Conservation (phyloP, 1,140 invertebrate species). For the Laupala kohalensis region DNA sequence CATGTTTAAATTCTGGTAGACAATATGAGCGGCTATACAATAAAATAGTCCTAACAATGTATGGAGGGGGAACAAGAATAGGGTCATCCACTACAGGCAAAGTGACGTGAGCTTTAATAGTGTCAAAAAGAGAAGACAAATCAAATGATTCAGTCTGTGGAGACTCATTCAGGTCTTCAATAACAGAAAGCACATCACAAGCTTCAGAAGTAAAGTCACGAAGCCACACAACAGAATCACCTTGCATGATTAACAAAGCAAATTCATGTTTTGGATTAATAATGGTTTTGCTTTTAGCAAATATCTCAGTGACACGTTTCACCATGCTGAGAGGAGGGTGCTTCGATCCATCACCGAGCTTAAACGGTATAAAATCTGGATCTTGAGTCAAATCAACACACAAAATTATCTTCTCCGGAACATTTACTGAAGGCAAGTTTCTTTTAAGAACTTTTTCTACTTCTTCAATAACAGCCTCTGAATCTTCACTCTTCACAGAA, state of each 20-base stretch:
- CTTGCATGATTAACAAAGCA: conserved; percentile 45
- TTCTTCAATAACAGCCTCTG: background rate
- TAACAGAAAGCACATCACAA: conserved; percentile 37
- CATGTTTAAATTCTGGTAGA: conserved; percentile 35
- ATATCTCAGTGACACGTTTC: conserved; percentile 47
- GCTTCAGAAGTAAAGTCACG: conserved; percentile 48
- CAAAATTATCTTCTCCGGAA: conserved; percentile 47
- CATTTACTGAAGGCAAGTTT: conserved; percentile 35
- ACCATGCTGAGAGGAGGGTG: conserved; percentile 45
- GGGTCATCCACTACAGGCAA: conserved; percentile 33
- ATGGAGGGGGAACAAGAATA: conserved; percentile 36
- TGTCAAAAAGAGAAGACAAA: conserved; percentile 41
- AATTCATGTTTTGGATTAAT: conserved; percentile 51
- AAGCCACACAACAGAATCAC: conserved; percentile 38
- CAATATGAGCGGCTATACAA: conserved; percentile 51
- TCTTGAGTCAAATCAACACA: conserved; percentile 52
- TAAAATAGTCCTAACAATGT: conserved; percentile 44
- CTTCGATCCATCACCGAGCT: conserved; percentile 39
- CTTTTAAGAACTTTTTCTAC: background rate
- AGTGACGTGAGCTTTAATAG: conserved; percentile 34
- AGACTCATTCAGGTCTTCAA: conserved; percentile 41
- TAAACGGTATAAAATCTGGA: conserved; percentile 39
- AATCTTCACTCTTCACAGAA: background rate
- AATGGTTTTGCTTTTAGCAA: conserved; percentile 45
- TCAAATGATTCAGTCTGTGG: conserved; percentile 38